Base-by-base conservation (phyloP, 2,113 vertebrate species). In the Acinonyx jubatus region DNA sequence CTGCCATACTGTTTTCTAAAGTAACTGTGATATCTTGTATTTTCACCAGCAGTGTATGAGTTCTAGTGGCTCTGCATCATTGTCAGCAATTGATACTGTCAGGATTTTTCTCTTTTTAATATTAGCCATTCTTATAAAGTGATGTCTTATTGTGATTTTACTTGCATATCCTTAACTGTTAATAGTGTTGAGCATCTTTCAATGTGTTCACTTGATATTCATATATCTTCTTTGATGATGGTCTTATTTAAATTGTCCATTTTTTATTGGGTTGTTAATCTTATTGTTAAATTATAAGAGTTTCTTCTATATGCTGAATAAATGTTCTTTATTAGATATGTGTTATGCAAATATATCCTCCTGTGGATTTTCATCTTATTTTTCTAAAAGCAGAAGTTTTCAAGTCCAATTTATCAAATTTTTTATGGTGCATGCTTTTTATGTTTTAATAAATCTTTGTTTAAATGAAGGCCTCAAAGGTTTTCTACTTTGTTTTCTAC, bases 381-480 rank as follows among this genome's bases (percentile, higher is more conserved):
- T 96, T 91, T 86, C 52, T 52, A 89, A 81, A 63, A 81, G 31
- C 25, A 66, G 45, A 91, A 76, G 18, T 85, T 80, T 96, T 76
- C 25, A 91, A 84, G 52, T 84, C 4, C 3, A 79, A 52, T 93
- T 88, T 85, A n/a, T 61, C 31, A 87, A 31, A 5, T 50, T 65
- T 92, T 57, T 92, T 74, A 86, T 89, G 36, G 23, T 81, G 33
- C 27, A 48, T 85, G 27, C 7, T 76, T 92, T 89, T 52, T 84
- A 5, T 89, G 52, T 85, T 45, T 38, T 69, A 84, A 81, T 96
- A 93, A 96, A 50, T 73, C 27, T 94, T 94, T 97, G 57, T 18
- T 23, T n/a, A 63, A 71, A 66, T 45, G 61, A 94, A 82, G 8
- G 10, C 79, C 36, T 94, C 36, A 94, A 92, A 94, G 9, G 76